Base-by-base conservation (phyloP, 1,140 invertebrate genomes). In the Aphis gossypii region DNA sequence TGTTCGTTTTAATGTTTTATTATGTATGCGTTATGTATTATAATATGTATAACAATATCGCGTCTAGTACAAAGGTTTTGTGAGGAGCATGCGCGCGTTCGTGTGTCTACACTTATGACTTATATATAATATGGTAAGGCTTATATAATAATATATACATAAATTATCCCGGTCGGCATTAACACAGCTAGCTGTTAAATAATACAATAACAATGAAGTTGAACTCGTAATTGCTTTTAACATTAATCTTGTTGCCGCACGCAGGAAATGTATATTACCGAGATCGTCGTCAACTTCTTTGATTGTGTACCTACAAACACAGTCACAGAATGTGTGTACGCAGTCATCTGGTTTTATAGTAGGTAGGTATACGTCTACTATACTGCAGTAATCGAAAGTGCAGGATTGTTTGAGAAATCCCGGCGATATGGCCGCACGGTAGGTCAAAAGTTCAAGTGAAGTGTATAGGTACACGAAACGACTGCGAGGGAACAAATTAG, bases 361-460 rank as follows among this genome's bases (percentile, higher is more conserved):
- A 68, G 6, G 2, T 68, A 14, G 9, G 14, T 21, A 11, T 83
- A 83, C 38, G 21, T 41, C 38, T 41, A 41, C 38, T 41, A 41
- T 3, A 41, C 38, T 35, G 76, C 38, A 41, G 21, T 84, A 88
- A 88, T 88, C 46, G 86, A 88, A 88, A 88, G 86, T 48, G 46
- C 21, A 48, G 30, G 86, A 51, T 21, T 48, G 46, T 88, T 88
- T 2, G 86, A 88, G 86, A 88, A 88, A 51, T 87, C 20, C 44
- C 25, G 23, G 83, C 46, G 84, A 87, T 44, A 88, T 30, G 84
- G 84, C 44, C 23, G 30, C 60, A n/a, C 60, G 44, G 46, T 20
- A 21, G 86, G 86, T 88, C 86, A 88, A 88, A 88, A 88, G 86
- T 88, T 88, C 86, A 48, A 88, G 46, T 21, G 86, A 88, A 88